Evolutionary conservation across 2,888 invertebrate species (phyloP), one percentile per base, ranked within the genome.

Genomic region (Noctua fimbriata): DNA sequence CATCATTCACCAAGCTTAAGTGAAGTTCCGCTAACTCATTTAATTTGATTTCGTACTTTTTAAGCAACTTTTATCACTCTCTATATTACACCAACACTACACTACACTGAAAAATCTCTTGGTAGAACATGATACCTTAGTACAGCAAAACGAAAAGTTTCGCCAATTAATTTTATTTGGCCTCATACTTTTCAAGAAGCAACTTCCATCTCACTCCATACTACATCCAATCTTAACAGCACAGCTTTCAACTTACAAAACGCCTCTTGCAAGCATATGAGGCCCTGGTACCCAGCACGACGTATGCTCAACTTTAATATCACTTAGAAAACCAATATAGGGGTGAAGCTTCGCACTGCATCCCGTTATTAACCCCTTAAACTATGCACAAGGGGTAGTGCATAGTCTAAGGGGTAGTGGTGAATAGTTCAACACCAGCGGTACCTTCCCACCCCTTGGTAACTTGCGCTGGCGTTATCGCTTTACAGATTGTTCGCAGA

Each of bases 321-420:
- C 52, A 72, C 82, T 80, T 76, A 83, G 73, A 78, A 84, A 77
- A 79, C 58, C 71, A 86, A 86, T 84, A 76, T 79, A 73, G 65
- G 32, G 58, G 44, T 21, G 69, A 67, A 55, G 18, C 71, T 67
- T n/a, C 28, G 72, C 73, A 73, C 73, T 66, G 84, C 82, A 73
- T 28, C 65, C 71, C 69, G 67, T 84, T 87, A 87, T 84, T 79
- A 87, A 86, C 84, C 79, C 21, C 82, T 87, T 81, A 60, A 87
- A 87, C 86, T 87, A 87, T 81, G 84, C 80, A 77, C 69, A 74
- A 79, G 73, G 76, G 79, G 75, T 69, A 76, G 84, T 77, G 84
- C 78, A 36, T 36, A 36, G 36, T 36, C 5, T 36, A 36, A 36
- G 36, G 36, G 36, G 36, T 44, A 60, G 74, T 71, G 67, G 63